A percentile compares a stretch with the other conserved stretches of the same genome.
Conservation (phyloP, 2,113 vertebrate species). For the Muntiacus muntjak region DNA sequence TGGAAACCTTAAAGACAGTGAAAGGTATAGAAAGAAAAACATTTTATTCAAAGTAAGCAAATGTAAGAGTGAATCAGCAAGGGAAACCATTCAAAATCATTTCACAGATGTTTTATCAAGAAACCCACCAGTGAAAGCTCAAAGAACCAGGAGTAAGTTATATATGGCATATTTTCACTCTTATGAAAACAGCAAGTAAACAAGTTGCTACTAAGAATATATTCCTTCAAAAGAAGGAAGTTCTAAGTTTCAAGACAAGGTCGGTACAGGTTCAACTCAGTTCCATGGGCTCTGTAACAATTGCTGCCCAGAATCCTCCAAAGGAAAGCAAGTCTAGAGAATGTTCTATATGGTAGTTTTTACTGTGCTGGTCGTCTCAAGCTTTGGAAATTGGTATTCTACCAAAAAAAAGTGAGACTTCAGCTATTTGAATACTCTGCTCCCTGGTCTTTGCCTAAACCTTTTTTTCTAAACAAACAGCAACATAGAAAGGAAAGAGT, state of each 20-base stretch:
- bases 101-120: neutral
- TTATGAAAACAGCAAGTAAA: neutral
- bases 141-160: neutral
- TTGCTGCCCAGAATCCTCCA: neutral
- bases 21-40: neutral
- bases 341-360: neutral
- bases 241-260: neutral
- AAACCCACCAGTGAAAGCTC: neutral
- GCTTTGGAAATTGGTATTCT: neutral
- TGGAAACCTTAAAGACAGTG: neutral
- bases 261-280: neutral
- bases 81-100: neutral
- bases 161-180: neutral
- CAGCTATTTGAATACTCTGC: neutral
- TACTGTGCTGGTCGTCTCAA: neutral
- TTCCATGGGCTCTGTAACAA: neutral
- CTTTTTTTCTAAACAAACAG: neutral
- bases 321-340: neutral
- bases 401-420: neutral
- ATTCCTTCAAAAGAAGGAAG: neutral
- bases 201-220: neutral
- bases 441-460: neutral
- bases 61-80: neutral
- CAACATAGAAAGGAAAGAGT: neutral
- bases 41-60: constrained; percentile 7